These are phyloP conservation scores for Rapana venosa DNA, from an alignment of 2,888 invertebrate genomes.

Conservation along the genomic window DNA sequence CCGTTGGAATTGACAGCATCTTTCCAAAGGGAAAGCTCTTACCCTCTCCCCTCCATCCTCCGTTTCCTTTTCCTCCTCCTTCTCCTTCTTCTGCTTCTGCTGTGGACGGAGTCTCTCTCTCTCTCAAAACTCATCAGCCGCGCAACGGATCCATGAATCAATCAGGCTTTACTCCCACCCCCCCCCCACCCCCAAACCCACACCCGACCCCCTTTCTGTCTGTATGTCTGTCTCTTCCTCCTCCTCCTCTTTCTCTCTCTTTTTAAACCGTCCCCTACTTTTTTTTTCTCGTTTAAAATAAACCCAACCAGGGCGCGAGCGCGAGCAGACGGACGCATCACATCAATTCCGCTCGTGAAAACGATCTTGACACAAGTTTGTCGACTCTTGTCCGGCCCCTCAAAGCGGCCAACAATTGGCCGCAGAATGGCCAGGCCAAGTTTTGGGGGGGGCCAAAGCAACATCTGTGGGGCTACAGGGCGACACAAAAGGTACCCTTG, in stretches of 20 bases:
- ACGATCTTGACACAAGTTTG: slow-evolving; percentile 35
- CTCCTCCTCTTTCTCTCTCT: neutral
- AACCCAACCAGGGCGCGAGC: neutral
- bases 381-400: slow-evolving; percentile 29
- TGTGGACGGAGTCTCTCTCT: neutral
- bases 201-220: neutral
- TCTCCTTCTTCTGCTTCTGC: neutral
- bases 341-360: slow-evolving; percentile 28
- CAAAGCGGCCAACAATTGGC: slow-evolving; percentile 33
- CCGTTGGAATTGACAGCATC: neutral
- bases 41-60: too few relatives aligned
- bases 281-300: neutral
- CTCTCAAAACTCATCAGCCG: slow-evolving; percentile 30
- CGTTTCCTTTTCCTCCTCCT: neutral
- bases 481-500: neutral
- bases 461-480: slow-evolving; percentile 25
- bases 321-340: neutral
- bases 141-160: slow-evolving; percentile 28
- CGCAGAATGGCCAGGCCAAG: slow-evolving; percentile 27
- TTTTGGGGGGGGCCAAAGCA: neutral
- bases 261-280: neutral
- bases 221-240: neutral
- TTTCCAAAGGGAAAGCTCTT: neutral
- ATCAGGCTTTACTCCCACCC: slow-evolving; percentile 16
- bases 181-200: neutral